Conservation (phyloP, 2,113 vertebrate species). For the Macquaria ambigua region DNA sequence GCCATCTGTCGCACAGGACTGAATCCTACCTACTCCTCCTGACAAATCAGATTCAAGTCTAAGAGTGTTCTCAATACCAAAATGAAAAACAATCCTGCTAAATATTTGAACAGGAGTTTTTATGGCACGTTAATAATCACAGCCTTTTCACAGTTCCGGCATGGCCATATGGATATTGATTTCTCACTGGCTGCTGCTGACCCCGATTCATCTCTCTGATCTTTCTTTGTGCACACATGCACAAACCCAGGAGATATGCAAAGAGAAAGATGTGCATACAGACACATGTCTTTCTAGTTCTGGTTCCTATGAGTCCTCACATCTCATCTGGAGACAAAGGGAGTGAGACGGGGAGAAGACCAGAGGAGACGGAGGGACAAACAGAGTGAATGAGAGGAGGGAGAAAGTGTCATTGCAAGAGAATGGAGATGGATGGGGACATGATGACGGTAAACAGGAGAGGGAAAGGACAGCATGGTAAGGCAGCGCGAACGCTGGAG, state of each 20-base stretch:
- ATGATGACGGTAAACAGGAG: slow-evolving; percentile 26
- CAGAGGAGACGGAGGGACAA: slow-evolving; percentile 24
- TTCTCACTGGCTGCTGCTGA: slow-evolving; percentile 30
- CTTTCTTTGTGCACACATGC: background rate
- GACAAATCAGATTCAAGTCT: slow-evolving; percentile 4
- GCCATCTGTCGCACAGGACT: slow-evolving; percentile 14
- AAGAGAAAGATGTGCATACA: background rate
- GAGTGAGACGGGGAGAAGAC: background rate
- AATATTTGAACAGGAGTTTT: slow-evolving; percentile 44
- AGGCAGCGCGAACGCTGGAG: slow-evolving; percentile 36
- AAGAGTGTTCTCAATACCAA: slow-evolving; percentile 6
- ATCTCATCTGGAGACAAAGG: slow-evolving; percentile 30
- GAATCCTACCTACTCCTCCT: slow-evolving; percentile 2
- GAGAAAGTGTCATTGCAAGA: slow-evolving; percentile 40
- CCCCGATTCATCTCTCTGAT: slow-evolving; percentile 31
- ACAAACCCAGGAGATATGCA: background rate
- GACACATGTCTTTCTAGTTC: background rate
- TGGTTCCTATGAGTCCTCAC: slow-evolving; percentile 16
- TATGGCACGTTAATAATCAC: slow-evolving; percentile 38
- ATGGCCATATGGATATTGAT: slow-evolving; percentile 51
- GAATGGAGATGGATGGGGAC: slow-evolving; percentile 39
- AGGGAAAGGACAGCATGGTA: background rate
- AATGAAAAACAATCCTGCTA: slow-evolving; percentile 17
- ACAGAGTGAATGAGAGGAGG: slow-evolving; percentile 38
- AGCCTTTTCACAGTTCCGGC: slow-evolving; percentile 1